Percentiles rank a stretch among this genome's conserved stretches.
phyloP scores from a whole-genome alignment of 2,113 vertebrate genomes.

The Chloropsis hardwickii region DNA sequence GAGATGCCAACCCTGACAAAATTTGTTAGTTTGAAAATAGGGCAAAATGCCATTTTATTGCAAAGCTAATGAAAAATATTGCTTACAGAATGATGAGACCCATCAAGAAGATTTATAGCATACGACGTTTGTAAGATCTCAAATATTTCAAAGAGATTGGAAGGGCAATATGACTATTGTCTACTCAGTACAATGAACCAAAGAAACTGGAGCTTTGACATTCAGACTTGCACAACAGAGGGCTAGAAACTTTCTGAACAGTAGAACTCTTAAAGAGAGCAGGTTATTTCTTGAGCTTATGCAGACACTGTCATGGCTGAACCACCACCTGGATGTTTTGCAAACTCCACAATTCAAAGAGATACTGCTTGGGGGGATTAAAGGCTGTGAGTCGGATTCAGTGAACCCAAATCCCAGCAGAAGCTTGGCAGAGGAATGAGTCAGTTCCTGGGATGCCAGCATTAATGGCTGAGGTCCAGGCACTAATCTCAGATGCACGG shows the following conservation, averaged over 20 bases:
- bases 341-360: slow-evolving; percentile 44
- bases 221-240: neutral
- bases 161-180: neutral
- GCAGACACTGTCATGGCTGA: slow-evolving; percentile 1
- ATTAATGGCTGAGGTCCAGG: slow-evolving; percentile 72
- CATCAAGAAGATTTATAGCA: slow-evolving; percentile 45
- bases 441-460: slow-evolving; percentile 70
- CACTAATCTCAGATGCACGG: slow-evolving; percentile 71
- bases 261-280: neutral
- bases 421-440: slow-evolving; percentile 75
- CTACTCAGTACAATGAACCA: neutral
- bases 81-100: slow-evolving; percentile 34
- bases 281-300: neutral
- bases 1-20: slow-evolving; percentile 63
- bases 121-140: neutral
- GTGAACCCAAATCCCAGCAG: slow-evolving; percentile 69
- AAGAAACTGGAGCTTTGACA: neutral
- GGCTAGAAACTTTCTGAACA: neutral
- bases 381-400: slow-evolving; percentile 66
- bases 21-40: slow-evolving; percentile 62
- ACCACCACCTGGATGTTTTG: slow-evolving; percentile 58
- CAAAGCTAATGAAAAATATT: slow-evolving; percentile 62
- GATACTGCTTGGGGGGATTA: slow-evolving; percentile 50
- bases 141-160: neutral
- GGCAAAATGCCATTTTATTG: slow-evolving; percentile 57